Base-by-base conservation (phyloP, 1,140 invertebrate genomes). In the Procambarus clarkii region DNA sequence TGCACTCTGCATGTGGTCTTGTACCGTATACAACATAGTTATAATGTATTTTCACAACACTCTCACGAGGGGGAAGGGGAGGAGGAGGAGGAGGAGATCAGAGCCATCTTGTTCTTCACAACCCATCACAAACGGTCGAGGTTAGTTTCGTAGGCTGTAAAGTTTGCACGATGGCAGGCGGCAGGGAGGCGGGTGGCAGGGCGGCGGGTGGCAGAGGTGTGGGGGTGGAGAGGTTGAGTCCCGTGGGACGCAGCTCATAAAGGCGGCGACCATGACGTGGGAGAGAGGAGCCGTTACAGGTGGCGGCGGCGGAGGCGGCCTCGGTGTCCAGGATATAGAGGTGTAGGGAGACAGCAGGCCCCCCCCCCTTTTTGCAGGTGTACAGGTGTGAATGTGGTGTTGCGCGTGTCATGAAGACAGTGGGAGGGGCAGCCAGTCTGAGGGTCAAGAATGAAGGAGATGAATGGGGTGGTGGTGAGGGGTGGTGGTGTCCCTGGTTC, bases 221-320 rank as follows among this genome's bases (percentile, higher is more conserved):
- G 58, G 77, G 34, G 60, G 80, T 34, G 54, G 45, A 69, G 74
- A n/a, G n/a, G 78, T 24, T 54, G 71, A 4, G 24, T 13, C 48
- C 74, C 69, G n/a, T 78, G 81, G 58, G 58, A 48, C 50, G 48
- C 50, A 48, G 77, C 76, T 78, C 50, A 80, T 71, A 54, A 81
- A 45, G 54, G 83, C 60, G 58, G 90, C 21, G 60, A 69, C 58
- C 60, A 80, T 76, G 21, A 76, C 54, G 64, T 13, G 54, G 50
- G 76, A 60, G 64, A 50, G 8, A 34, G 79, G 44, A 46, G 77
- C 54, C 50, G 79, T 48, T 77, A 64, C 74, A 84, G 54, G 82
- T 48, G 46, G 71, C 46, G 58, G 76, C 60, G 45, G 34, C 34
- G 34, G 50, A 46, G 60, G n/a, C 64, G 81, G n/a, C 60, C 69